These are phyloP conservation scores for Macquaria australasica DNA, from an alignment of 2,113 vertebrate genomes.

Conservation along the genomic window DNA sequence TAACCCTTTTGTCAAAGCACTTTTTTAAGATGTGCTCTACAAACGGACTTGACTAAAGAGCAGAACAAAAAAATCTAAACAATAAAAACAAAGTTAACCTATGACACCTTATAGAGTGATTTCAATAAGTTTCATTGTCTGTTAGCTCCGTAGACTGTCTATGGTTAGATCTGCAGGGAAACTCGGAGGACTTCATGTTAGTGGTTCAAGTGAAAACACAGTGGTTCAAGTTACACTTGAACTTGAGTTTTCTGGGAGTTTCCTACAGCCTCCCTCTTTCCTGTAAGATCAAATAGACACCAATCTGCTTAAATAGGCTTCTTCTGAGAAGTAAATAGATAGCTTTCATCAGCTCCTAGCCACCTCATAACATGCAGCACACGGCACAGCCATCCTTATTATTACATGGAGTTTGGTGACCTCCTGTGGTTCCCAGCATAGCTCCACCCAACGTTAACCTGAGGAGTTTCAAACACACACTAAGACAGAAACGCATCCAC, in stretches of 20 bases:
- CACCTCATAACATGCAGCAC: not conserved
- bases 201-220: not conserved
- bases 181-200: too few relatives aligned
- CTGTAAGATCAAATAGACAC: not conserved
- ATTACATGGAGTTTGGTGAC: not conserved
- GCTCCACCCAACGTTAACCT: not conserved
- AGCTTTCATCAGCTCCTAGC: not conserved
- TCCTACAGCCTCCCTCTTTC: not conserved
- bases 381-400: not conserved
- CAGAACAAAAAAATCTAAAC: too few relatives aligned
- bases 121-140: too few relatives aligned
- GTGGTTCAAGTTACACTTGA: not conserved
- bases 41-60: not conserved
- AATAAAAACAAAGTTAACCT: too few relatives aligned
- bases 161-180: too few relatives aligned
- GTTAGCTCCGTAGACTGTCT: too few relatives aligned
- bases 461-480: not conserved
- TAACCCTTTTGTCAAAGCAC: too few relatives aligned
- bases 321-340: not conserved
- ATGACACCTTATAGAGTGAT: too few relatives aligned
- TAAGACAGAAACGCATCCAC: not conserved
- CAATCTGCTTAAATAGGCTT: not conserved
- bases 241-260: not conserved
- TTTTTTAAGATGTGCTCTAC: not conserved
- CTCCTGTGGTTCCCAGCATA: too few relatives aligned